Evolutionary conservation across 2,113 vertebrate genomes (phyloP), one percentile per base, ranked within the genome.

Genomic region (Hyperopisus bebe): DNA sequence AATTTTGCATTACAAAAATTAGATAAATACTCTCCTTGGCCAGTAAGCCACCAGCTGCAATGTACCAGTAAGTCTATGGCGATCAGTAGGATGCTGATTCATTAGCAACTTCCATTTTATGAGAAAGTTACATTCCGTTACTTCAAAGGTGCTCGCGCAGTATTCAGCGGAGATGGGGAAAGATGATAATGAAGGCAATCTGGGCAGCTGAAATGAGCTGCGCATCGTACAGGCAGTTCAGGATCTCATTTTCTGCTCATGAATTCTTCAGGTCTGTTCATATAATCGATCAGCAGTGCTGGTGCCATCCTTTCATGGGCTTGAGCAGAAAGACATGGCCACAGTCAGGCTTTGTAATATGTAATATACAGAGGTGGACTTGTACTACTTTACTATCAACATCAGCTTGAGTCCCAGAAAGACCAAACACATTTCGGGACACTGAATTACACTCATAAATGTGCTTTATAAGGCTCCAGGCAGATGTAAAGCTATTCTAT

Each of bases 401-500:
- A 31, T 5, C 62, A 70, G 62, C 62, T 17, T 80, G 74, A 80
- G 74, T 8, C 13, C 35, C 39, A 80, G 74, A 39, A 77, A 39
- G 70, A 77, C 31, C 13, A 0, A 5, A 35, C 27, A 77, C 4
- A 39, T 0, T 17, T 35, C 10, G 11, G 11, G 70, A 19, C 35
- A 42, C 35, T 19, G 42, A 80, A 70, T 31, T 70, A 70, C 62
- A 70, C 62, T 80, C 74, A 19, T 19, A 95, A 96, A 95, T 47
- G 90, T 93, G 93, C 93, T 92, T 5, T 13, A 0, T 88, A 90
- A 94, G 94, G 94, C 94, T 93, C 92, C 90, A 91, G 31, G n/a
- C 93, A 93, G 94, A 95, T 92, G 89, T 90, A 88, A 70, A 90
- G 88, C 91, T 92, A 92, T 94, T 95, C 94, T 92, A 94, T 91